Evolutionary conservation across 2,113 vertebrate species (phyloP).

Genomic region (Gavialis gangeticus): DNA sequence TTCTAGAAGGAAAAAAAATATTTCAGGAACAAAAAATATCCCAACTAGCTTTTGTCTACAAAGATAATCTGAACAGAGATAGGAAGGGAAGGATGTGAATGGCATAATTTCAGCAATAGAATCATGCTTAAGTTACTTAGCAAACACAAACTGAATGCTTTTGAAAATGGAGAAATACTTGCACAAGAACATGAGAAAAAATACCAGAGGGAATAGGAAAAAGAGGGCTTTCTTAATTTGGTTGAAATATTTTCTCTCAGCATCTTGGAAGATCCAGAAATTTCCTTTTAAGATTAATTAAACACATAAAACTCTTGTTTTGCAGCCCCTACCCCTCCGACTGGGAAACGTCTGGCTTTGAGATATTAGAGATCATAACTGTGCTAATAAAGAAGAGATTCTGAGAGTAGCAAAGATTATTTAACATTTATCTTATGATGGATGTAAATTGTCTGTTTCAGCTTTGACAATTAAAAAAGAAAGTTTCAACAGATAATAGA

Average conservation of each 20-base stretch:
- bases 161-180: background rate
- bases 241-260: constrained; percentile 10
- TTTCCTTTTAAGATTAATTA: constrained; percentile 69
- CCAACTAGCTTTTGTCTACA: background rate
- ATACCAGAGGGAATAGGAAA: background rate
- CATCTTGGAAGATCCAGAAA: background rate
- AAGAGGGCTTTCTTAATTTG: background rate
- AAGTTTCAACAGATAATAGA: constrained; percentile 15
- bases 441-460: constrained; percentile 49
- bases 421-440: constrained; percentile 66
- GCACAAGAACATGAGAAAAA: background rate
- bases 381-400: constrained; percentile 48
- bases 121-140: background rate
- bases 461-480: constrained; percentile 36
- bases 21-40: background rate
- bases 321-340: constrained; percentile 43
- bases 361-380: constrained; percentile 57
- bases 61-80: background rate
- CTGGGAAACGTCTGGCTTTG: constrained; percentile 74
- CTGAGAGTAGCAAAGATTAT: constrained; percentile 42
- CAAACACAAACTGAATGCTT: background rate
- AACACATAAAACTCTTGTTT: constrained; percentile 55
- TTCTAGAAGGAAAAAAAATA: background rate
- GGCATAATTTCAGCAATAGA: background rate
- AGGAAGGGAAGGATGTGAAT: fast-evolving